These are phyloP conservation scores for Orientallactaga bullata DNA, from an alignment of 2,113 vertebrate genomes.

Conservation along the genomic window DNA sequence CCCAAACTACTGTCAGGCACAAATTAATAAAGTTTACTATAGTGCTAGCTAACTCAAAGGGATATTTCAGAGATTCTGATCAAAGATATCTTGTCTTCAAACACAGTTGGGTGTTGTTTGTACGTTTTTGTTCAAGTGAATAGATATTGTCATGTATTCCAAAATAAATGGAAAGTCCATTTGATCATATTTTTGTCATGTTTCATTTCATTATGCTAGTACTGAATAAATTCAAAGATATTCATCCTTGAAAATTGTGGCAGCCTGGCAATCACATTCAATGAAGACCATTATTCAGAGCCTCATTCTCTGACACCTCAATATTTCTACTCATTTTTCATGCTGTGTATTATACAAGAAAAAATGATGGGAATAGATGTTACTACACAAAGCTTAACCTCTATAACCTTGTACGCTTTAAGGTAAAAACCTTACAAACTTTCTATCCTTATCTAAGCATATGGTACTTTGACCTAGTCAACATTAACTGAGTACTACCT, in stretches of 20 bases:
- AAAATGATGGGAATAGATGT: not conserved
- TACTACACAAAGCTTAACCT: not conserved
- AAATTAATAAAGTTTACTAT: constrained; percentile 76
- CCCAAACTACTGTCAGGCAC: constrained; percentile 70
- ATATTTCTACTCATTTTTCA: constrained; percentile 23
- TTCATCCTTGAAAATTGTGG: constrained; percentile 59
- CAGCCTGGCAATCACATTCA: constrained; percentile 53
- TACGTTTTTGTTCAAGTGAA: constrained; percentile 64
- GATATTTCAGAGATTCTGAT: constrained; percentile 77
- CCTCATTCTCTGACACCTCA: constrained; percentile 19
- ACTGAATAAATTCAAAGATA: constrained; percentile 59
- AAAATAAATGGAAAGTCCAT: constrained; percentile 72
- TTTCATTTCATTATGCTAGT: constrained; percentile 60
- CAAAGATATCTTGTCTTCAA: constrained; percentile 77
- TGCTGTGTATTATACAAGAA: constrained; percentile 8
- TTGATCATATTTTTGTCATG: constrained; percentile 73
- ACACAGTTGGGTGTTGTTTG: constrained; percentile 74
- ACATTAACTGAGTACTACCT: not conserved
- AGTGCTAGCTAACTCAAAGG: constrained; percentile 75
- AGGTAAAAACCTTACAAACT: not conserved
- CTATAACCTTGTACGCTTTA: constrained; percentile 1
- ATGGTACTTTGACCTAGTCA: constrained; percentile 28
- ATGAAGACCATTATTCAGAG: constrained; percentile 52
- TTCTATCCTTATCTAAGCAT: constrained; percentile 32
- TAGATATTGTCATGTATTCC: constrained; percentile 75